These are phyloP conservation scores for Diploptera punctata DNA, from an alignment of 2,888 invertebrate species.

Conservation along the genomic window DNA sequence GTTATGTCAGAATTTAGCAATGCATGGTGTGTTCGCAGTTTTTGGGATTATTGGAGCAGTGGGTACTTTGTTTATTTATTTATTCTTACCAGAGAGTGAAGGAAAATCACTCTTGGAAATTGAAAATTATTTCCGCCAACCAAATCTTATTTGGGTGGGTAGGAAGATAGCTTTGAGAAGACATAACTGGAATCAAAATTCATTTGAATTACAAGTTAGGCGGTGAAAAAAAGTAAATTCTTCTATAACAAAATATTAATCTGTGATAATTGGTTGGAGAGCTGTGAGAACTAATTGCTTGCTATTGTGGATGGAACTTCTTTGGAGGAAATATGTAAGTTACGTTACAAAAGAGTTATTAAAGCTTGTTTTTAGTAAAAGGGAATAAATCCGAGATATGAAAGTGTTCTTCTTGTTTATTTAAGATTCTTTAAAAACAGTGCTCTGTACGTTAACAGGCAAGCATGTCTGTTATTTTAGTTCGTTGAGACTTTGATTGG, in stretches of 20 bases:
- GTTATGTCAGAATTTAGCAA: conserved; percentile 57
- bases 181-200: neutral
- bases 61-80: conserved; percentile 69
- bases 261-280: no score
- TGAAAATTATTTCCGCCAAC: conserved; percentile 77
- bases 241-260: neutral
- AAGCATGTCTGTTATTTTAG: no score
- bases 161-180: neutral
- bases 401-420: no score
- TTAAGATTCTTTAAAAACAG: no score
- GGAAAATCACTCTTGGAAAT: conserved; percentile 73
- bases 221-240: neutral
- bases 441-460: no score
- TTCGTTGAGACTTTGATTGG: no score
- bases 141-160: conserved; percentile 56
- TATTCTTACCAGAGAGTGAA: conserved; percentile 77
- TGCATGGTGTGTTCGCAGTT: conserved; percentile 71
- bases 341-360: no score
- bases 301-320: no score
- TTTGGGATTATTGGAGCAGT: conserved; percentile 69
- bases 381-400: no score
- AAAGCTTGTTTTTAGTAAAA: no score
- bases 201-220: conserved; percentile 5
- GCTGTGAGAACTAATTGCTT: no score
- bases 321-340: no score